These are phyloP conservation scores for Aldrovandia affinis DNA, from an alignment of 2,797 vertebrate genomes.

Conservation along the genomic window DNA sequence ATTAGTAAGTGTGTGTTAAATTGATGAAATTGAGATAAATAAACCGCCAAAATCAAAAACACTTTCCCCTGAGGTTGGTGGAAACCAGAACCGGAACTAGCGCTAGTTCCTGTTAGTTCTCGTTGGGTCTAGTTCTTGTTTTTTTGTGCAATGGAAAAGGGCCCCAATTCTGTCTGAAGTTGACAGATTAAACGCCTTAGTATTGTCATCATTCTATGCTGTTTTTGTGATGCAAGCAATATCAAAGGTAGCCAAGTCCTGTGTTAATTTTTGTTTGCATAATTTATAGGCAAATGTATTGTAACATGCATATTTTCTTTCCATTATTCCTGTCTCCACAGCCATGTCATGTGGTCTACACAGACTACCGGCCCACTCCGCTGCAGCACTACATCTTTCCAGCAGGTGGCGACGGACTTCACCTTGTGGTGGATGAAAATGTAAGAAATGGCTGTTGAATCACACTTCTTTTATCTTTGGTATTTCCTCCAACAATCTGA, in stretches of 20 bases:
- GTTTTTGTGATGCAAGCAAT: not conserved
- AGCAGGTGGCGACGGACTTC: slow-evolving; percentile 96
- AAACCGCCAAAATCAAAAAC: too few relatives aligned
- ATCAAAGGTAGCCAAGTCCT: not conserved
- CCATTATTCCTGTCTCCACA: slow-evolving; percentile 58
- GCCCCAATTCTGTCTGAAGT: not conserved
- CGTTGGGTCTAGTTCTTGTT: too few relatives aligned
- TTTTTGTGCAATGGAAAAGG: too few relatives aligned
- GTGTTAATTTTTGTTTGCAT: not conserved
- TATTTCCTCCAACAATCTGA: not conserved
- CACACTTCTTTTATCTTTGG: not conserved
- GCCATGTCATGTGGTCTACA: slow-evolving; percentile 98
- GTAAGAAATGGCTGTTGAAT: slow-evolving; percentile 70
- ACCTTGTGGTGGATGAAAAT: slow-evolving; percentile 97
- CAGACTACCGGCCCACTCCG: slow-evolving; percentile 95
- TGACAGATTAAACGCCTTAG: not conserved
- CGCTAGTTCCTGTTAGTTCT: too few relatives aligned
- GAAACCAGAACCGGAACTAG: too few relatives aligned
- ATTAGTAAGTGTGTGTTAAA: too few relatives aligned
- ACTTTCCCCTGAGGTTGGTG: too few relatives aligned
- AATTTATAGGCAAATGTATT: not conserved
- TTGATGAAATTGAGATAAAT: too few relatives aligned
- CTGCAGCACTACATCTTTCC: slow-evolving; percentile 98
- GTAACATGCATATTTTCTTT: slow-evolving; percentile 8
- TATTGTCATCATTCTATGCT: not conserved